Evolutionary conservation across 1,140 invertebrate genomes (phyloP).

Genomic region (Parapsyche elsis): DNA sequence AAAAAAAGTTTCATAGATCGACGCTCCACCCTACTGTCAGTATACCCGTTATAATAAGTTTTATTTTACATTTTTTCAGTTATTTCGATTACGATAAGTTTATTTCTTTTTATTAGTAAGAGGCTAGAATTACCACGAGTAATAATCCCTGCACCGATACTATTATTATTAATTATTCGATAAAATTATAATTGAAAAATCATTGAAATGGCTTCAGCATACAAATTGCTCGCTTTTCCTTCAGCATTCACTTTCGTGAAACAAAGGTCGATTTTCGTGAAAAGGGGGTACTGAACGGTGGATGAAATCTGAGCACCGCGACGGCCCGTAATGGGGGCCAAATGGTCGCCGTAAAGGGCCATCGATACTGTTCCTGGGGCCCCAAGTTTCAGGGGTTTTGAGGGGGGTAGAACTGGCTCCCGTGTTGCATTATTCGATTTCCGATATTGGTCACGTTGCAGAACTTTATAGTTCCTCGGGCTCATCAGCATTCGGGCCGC

Average conservation of each 20-base stretch:
- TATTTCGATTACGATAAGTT: too few species aligned
- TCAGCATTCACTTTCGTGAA: neutral
- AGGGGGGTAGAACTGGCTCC: neutral
- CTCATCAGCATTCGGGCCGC: slow-evolving; percentile 20
- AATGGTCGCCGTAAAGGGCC: slow-evolving; percentile 21
- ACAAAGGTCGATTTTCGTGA: neutral
- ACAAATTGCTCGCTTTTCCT: too few species aligned
- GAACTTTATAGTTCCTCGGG: slow-evolving; percentile 6
- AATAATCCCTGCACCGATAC: too few species aligned
- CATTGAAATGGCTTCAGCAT: too few species aligned
- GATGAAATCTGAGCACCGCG: slow-evolving; percentile 6
- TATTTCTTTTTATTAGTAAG: too few species aligned
- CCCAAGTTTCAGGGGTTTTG: neutral
- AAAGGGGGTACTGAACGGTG: neutral
- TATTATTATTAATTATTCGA: too few species aligned
- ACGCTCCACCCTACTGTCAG: too few species aligned
- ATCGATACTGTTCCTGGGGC: neutral
- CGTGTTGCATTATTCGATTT: slow-evolving; percentile 28
- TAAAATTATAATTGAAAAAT: too few species aligned
- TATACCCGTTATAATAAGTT: too few species aligned
- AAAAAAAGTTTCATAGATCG: too few species aligned
- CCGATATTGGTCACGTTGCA: slow-evolving; percentile 31
- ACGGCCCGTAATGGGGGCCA: neutral
- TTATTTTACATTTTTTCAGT: too few species aligned
- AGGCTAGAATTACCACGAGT: too few species aligned